A percentile compares a stretch with the other conserved stretches of the same genome.
Evolutionary conservation across 2,113 vertebrate species (phyloP).

Genomic region (Grantiella picta): DNA sequence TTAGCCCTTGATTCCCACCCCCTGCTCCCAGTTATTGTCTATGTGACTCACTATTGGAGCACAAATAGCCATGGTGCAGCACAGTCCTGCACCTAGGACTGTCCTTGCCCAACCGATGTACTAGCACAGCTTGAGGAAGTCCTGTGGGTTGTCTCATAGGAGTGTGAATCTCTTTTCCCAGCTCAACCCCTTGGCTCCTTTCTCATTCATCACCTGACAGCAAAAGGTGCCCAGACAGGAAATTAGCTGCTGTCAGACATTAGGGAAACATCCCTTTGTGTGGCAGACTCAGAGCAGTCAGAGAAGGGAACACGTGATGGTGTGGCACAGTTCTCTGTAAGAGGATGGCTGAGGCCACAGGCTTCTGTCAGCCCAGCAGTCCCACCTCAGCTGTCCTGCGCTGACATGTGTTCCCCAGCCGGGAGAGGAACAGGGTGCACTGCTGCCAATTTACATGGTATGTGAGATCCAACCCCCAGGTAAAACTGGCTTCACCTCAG

Average conservation of each 20-base stretch:
- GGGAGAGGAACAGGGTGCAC: background rate
- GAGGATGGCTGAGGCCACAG: background rate
- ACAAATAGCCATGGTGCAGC: background rate
- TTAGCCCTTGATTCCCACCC: background rate
- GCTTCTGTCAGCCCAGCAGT: background rate
- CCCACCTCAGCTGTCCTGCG: fast-evolving
- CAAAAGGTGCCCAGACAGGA: slow-evolving; percentile 17
- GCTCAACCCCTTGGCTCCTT: background rate
- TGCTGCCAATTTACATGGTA: background rate
- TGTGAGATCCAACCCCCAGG: background rate
- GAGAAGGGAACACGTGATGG: background rate
- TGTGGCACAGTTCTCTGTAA: background rate
- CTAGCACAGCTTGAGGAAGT: background rate
- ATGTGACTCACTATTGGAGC: background rate
- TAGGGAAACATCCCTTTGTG: background rate
- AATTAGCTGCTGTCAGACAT: background rate
- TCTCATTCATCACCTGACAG: background rate
- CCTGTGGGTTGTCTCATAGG: background rate
- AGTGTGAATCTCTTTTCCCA: background rate
- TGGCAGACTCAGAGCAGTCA: background rate
- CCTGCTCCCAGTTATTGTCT: background rate
- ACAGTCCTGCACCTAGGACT: fast-evolving
- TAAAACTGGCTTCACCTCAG: background rate
- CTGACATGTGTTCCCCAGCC: fast-evolving
- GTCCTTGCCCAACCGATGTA: background rate